A percentile compares a stretch with the other conserved stretches of the same genome.
These are phyloP conservation scores for Meta bourneti DNA, from an alignment of 2,888 invertebrate species.

Conservation along the genomic window DNA sequence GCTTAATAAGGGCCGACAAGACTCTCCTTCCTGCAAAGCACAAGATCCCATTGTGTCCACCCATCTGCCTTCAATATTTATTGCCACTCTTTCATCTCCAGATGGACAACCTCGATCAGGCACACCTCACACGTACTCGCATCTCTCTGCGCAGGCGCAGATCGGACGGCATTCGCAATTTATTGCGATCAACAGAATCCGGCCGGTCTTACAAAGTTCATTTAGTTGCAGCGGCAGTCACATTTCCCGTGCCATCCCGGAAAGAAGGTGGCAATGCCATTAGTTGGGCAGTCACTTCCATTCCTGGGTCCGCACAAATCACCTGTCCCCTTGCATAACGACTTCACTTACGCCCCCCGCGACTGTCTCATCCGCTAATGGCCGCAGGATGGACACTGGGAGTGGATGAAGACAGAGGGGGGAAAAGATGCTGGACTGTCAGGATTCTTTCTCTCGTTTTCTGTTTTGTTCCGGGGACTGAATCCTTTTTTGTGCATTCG, in stretches of 20 bases:
- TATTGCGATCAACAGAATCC: constrained; percentile 60
- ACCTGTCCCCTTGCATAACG: constrained; percentile 72
- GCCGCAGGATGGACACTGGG: constrained; percentile 58
- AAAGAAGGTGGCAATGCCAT: constrained; percentile 64
- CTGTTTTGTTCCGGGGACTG: neutral
- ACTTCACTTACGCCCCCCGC: constrained; percentile 49
- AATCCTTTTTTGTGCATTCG: neutral
- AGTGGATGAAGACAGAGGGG: constrained; percentile 32
- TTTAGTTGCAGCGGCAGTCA: constrained; percentile 29
- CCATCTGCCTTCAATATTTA: constrained; percentile 24
- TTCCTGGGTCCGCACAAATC: constrained; percentile 54
- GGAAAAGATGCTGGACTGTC: neutral
- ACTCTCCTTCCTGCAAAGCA: neutral
- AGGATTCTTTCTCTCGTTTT: neutral
- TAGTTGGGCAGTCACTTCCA: constrained; percentile 60
- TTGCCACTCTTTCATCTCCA: constrained; percentile 28
- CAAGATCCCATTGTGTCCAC: constrained; percentile 6
- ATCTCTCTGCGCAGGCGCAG: neutral
- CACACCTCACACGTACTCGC: constrained; percentile 11
- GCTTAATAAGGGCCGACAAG: neutral
- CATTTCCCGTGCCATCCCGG: neutral
- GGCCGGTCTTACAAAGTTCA: constrained; percentile 38
- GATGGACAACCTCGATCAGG: neutral
- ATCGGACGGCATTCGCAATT: constrained; percentile 16
- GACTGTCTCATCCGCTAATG: constrained; percentile 61